phyloP scores from a whole-genome alignment of 2,113 vertebrate species.

The Austrofundulus limnaeus region DNA sequence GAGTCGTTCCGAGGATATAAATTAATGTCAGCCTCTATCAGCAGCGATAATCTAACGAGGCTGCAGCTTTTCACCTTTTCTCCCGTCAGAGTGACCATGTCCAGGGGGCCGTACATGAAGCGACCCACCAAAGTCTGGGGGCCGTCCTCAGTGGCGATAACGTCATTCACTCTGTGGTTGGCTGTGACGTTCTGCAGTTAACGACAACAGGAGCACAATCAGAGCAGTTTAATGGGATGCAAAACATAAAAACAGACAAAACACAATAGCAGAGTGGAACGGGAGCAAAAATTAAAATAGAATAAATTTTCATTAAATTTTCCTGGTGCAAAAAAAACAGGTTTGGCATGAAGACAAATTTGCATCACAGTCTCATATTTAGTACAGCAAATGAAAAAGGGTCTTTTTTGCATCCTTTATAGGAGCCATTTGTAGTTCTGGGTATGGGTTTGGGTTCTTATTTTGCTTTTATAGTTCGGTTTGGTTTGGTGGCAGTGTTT shows the following conservation, averaged over 20 bases:
- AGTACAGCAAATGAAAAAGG: too few species aligned
- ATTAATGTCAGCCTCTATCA: background rate
- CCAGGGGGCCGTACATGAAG: slow-evolving; percentile 97
- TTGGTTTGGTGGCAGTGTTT: too few species aligned
- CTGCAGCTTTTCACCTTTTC: slow-evolving; percentile 85
- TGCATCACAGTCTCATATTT: too few species aligned
- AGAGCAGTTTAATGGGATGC: background rate
- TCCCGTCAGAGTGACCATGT: slow-evolving; percentile 97
- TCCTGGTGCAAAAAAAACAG: too few species aligned
- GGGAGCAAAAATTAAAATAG: too few species aligned
- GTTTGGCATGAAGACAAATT: too few species aligned
- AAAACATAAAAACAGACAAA: background rate
- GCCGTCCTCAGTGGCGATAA: slow-evolving; percentile 91
- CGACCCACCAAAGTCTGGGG: slow-evolving; percentile 91
- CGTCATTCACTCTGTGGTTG: slow-evolving; percentile 94
- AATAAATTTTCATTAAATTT: too few species aligned
- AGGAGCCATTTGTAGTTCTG: too few species aligned
- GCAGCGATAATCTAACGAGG: background rate
- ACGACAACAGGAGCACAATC: slow-evolving; percentile 8
- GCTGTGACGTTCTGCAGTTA: slow-evolving; percentile 90
- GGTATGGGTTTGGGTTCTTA: too few species aligned
- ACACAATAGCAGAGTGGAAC: too few species aligned
- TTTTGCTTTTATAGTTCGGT: too few species aligned
- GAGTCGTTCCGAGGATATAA: background rate
- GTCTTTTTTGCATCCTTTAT: too few species aligned